phyloP scores from a whole-genome alignment of 2,113 vertebrate species.

The Anguilla rostrata region DNA sequence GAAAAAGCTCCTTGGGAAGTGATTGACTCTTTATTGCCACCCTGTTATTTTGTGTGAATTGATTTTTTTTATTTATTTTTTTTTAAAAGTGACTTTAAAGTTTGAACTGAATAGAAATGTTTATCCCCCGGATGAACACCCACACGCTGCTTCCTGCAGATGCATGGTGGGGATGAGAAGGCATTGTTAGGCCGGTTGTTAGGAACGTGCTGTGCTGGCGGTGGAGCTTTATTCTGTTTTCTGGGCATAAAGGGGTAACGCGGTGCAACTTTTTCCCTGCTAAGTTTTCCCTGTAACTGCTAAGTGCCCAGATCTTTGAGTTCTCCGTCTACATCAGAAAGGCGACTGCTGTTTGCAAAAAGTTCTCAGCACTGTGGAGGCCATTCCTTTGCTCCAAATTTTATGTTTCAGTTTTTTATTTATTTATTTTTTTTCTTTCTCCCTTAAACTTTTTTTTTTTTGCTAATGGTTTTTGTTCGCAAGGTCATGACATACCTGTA shows the following conservation, averaged over 20 bases:
- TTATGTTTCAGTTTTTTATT: background rate
- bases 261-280: no score
- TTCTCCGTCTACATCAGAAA: background rate
- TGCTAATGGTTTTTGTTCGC: background rate
- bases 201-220: no score
- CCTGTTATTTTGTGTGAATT: background rate
- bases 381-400: background rate
- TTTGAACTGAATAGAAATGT: background rate
- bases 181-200: no score
- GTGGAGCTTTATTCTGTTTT: no score
- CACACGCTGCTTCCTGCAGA: background rate
- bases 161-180: no score
- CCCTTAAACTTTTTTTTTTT: background rate
- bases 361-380: background rate
- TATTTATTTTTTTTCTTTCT: no score
- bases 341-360: background rate
- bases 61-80: no score
- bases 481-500: conserved; percentile 23
- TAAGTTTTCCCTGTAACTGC: background rate
- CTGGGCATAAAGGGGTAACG: no score
- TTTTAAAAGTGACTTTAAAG: no score
- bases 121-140: background rate
- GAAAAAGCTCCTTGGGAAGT: background rate
- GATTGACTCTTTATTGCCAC: background rate
- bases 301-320: background rate